Evolutionary conservation across 2,888 invertebrate species (phyloP).

Genomic region (Neoaliturus tenellus): DNA sequence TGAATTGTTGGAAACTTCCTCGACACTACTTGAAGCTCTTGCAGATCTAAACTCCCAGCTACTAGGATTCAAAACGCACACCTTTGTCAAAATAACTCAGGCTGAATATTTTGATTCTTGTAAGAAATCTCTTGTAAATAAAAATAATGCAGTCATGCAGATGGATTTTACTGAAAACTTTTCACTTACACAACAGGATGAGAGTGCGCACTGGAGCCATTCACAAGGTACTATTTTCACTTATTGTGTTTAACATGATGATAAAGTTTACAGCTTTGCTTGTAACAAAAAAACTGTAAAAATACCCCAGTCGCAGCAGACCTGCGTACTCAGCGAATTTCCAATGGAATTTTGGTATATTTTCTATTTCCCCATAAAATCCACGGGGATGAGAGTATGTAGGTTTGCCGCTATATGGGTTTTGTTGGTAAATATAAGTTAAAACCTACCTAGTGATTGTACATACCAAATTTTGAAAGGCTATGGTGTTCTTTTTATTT

Average conservation of each 20-base stretch:
- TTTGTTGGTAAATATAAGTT: no score
- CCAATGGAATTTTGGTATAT: no score
- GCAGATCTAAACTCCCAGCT: not conserved
- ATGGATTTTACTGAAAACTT: constrained; percentile 34
- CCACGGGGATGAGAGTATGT: no score
- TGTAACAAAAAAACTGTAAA: not conserved
- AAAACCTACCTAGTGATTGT: no score
- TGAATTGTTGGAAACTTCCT: not conserved
- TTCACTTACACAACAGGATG: constrained; percentile 25
- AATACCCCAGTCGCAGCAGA: no score
- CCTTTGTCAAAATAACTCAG: not conserved
- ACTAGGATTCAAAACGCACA: not conserved
- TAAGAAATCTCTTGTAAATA: not conserved
- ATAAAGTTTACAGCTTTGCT: not conserved
- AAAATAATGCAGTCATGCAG: not conserved
- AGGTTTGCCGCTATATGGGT: no score
- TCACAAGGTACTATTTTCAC: constrained; percentile 9
- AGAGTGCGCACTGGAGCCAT: constrained; percentile 36
- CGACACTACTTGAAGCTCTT: not conserved
- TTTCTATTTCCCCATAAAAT: no score
- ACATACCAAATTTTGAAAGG: no score
- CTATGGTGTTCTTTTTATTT: no score
- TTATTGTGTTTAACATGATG: constrained; percentile 24
- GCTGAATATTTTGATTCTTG: not conserved
- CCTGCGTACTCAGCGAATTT: no score